These are phyloP conservation scores for Autographa gamma DNA, from an alignment of 2,888 invertebrate species.

Conservation along the genomic window DNA sequence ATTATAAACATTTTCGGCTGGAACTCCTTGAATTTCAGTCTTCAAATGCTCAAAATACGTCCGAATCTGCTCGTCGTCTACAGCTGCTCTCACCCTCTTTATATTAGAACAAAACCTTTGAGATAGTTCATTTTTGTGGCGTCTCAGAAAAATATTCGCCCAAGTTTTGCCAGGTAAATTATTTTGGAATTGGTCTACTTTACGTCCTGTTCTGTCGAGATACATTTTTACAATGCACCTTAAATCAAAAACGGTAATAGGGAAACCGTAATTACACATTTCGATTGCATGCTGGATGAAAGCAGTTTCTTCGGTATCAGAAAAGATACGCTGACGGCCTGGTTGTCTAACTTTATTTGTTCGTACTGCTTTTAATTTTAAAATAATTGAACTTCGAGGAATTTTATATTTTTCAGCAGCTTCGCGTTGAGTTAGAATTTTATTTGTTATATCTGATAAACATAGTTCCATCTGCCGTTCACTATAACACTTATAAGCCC, in stretches of 20 bases:
- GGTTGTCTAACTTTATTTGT: too few species aligned
- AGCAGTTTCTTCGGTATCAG: too few species aligned
- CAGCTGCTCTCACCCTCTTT: constrained; percentile 27
- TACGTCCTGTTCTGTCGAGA: too few species aligned
- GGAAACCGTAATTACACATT: too few species aligned
- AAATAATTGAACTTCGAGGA: constrained; percentile 1
- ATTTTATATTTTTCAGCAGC: constrained; percentile 10
- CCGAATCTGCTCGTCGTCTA: constrained; percentile 14
- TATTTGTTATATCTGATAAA: neutral
- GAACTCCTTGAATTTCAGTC: too few species aligned
- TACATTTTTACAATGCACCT: too few species aligned
- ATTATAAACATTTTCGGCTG: too few species aligned
- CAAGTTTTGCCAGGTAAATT: constrained; percentile 22
- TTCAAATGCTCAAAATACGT: too few species aligned
- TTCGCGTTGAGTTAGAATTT: constrained; percentile 10
- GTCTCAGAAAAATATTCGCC: constrained; percentile 26
- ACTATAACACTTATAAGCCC: constrained; percentile 13
- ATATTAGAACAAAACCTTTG: constrained; percentile 29
- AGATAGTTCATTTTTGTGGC: constrained; percentile 25
- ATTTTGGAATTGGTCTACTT: constrained; percentile 1
- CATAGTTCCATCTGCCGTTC: constrained; percentile 10
- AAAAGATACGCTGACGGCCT: too few species aligned
- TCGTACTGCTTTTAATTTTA: too few species aligned
- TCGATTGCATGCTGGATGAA: too few species aligned
- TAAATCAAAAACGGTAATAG: too few species aligned